Evolutionary conservation across 2,888 invertebrate genomes (phyloP).

Genomic region (Lutraria lutraria): DNA sequence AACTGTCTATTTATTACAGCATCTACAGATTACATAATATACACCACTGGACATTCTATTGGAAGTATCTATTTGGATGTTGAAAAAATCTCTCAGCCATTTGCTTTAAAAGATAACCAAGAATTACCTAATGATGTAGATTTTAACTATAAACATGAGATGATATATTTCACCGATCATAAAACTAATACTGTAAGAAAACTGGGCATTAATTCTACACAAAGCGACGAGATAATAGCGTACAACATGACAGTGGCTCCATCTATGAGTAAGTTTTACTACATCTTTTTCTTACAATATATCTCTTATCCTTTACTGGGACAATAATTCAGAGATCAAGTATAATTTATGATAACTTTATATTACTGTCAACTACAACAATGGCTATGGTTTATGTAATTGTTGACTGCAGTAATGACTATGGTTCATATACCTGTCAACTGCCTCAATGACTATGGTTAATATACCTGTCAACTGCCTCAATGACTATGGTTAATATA

Average conservation of each 20-base stretch:
- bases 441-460: no score
- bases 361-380: no score
- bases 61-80: slow-evolving; percentile 96
- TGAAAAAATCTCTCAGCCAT: slow-evolving; percentile 90
- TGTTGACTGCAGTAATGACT: no score
- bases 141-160: slow-evolving; percentile 96
- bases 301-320: no score
- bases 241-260: slow-evolving; percentile 5
- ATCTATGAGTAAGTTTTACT: background rate
- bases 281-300: background rate
- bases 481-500: no score
- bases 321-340: no score
- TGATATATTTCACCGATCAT: slow-evolving; percentile 91
- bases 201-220: slow-evolving; percentile 31
- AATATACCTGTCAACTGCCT: no score
- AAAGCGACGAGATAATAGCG: slow-evolving; percentile 22
- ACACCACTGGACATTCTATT: slow-evolving; percentile 97
- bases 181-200: slow-evolving; percentile 71
- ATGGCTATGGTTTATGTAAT: no score
- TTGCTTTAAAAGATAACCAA: slow-evolving; percentile 89
- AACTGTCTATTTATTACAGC: background rate
- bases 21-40: slow-evolving; percentile 92
- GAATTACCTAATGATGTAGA: slow-evolving; percentile 95
- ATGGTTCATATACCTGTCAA: no score
- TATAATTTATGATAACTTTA: no score